These are phyloP conservation scores for Rhabdophis nuchalis DNA, from an alignment of 2,797 vertebrate species.

Conservation along the genomic window DNA sequence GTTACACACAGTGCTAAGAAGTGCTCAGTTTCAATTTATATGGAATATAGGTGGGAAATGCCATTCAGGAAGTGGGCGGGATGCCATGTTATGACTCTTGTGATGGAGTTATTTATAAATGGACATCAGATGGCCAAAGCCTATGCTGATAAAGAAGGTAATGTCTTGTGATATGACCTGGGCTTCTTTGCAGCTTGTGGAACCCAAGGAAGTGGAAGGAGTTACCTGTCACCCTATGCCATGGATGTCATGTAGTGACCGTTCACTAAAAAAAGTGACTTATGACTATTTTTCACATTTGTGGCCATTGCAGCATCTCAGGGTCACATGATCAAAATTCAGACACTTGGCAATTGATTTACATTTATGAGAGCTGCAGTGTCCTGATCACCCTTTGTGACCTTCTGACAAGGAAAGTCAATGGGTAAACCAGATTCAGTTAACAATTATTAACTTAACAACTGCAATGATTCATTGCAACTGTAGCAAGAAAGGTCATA, in stretches of 20 bases:
- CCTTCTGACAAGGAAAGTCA: background rate
- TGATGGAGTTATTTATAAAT: background rate
- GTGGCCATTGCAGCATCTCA: background rate
- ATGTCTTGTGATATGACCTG: background rate
- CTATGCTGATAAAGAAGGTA: background rate
- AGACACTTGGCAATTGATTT: background rate
- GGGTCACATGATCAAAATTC: background rate
- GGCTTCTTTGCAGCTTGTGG: background rate
- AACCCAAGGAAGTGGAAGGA: background rate
- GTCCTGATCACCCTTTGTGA: background rate
- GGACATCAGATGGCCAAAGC: background rate
- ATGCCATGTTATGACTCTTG: background rate
- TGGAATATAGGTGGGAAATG: background rate
- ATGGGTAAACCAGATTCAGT: background rate
- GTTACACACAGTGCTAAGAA: background rate
- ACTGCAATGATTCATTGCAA: background rate
- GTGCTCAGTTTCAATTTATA: background rate
- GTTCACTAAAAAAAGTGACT: background rate
- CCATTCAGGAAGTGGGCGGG: background rate
- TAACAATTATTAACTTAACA: background rate
- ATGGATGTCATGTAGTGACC: too few relatives aligned
- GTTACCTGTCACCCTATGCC: background rate
- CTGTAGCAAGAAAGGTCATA: background rate
- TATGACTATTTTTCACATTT: background rate
- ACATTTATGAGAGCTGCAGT: background rate